phyloP scores from a whole-genome alignment of 2,888 invertebrate genomes.

The Rotaria macrura region DNA sequence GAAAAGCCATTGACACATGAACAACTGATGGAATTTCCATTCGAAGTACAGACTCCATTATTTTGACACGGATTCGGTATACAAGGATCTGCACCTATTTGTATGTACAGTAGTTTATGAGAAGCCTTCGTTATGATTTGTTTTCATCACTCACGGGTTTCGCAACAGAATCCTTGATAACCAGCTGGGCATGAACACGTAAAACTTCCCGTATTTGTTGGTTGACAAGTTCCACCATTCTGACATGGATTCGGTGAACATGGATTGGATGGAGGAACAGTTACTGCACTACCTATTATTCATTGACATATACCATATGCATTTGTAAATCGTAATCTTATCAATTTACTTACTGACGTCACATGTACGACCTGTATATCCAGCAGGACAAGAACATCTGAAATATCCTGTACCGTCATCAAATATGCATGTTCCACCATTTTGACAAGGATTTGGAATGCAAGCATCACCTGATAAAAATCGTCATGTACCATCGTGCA shows the following conservation, averaged over 20 bases:
- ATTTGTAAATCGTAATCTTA: neutral
- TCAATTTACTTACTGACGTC: slow-evolving; percentile 22
- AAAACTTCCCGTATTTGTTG: neutral
- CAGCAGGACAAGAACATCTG: slow-evolving; percentile 28
- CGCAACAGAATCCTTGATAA: neutral
- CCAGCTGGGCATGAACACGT: neutral
- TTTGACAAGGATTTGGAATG: slow-evolving; percentile 32
- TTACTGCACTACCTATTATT: neutral
- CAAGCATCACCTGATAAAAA: slow-evolving; percentile 33
- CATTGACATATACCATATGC: neutral
- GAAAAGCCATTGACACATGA: slow-evolving; percentile 25
- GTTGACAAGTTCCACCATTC: slow-evolving; percentile 5
- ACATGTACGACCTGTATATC: slow-evolving; percentile 33
- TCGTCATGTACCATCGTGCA: too few species aligned
- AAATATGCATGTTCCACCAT: slow-evolving; percentile 25
- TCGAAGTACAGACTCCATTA: slow-evolving; percentile 26
- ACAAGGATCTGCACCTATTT: slow-evolving; percentile 20
- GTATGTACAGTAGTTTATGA: neutral
- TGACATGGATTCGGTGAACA: neutral
- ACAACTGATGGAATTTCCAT: slow-evolving; percentile 17
- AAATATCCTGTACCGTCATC: slow-evolving; percentile 29
- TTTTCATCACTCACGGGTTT: neutral
- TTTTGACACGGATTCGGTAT: slow-evolving; percentile 26
- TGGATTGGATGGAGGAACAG: neutral
- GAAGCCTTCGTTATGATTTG: neutral